Evolutionary conservation across 2,888 invertebrate genomes (phyloP).

Genomic region (Timandra comae): DNA sequence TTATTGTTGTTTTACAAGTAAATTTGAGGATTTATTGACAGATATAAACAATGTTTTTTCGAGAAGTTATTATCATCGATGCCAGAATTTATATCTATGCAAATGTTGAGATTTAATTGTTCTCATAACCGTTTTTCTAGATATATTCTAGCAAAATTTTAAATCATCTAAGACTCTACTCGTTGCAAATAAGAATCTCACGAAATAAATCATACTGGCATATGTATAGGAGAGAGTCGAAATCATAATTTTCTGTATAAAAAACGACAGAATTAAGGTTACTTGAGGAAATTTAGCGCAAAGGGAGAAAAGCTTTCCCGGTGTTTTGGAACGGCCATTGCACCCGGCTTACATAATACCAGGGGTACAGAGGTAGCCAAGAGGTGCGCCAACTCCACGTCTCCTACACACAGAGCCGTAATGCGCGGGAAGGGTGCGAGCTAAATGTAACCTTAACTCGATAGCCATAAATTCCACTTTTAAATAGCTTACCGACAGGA

Average conservation of each 20-base stretch:
- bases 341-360: conserved; percentile 71
- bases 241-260: conserved; percentile 41
- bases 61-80: no score
- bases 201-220: no score
- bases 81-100: no score
- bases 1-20: conserved; percentile 3
- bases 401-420: conserved; percentile 28
- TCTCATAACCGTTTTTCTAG: no score
- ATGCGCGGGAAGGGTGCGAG: conserved; percentile 26
- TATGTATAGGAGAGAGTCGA: no score
- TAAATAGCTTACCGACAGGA: conserved; percentile 29
- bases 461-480: conserved; percentile 42
- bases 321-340: conserved; percentile 68
- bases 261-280: conserved; percentile 41
- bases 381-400: conserved; percentile 47
- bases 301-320: conserved; percentile 44
- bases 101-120: no score
- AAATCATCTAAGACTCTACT: no score
- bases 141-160: no score
- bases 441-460: conserved; percentile 42
- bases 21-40: no score
- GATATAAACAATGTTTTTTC: no score
- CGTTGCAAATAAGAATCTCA: no score
- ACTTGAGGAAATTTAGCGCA: conserved; percentile 39
- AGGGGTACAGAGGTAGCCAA: conserved; percentile 63